Percentiles rank a stretch among this genome's conserved stretches.
Evolutionary conservation across 2,888 invertebrate species (phyloP).

Genomic region (Amphiduros pacificus): DNA sequence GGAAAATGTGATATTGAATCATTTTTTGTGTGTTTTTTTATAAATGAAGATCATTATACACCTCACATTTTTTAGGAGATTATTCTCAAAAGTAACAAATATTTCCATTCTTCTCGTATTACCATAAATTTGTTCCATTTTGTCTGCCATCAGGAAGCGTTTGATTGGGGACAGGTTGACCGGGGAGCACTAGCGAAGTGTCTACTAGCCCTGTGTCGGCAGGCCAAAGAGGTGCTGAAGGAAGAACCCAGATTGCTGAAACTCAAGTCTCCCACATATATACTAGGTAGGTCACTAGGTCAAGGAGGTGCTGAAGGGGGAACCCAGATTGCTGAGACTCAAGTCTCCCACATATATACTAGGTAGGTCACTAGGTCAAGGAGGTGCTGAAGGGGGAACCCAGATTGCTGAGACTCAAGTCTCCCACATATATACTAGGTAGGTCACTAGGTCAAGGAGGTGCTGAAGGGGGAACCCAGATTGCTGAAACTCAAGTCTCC

Average conservation of each 20-base stretch:
- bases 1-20: background rate
- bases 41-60: background rate
- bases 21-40: background rate
- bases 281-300: slow-evolving; percentile 64
- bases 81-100: background rate
- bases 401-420: slow-evolving; percentile 63
- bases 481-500: slow-evolving; percentile 65
- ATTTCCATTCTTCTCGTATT: background rate
- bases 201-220: slow-evolving; percentile 67
- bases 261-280: slow-evolving; percentile 65
- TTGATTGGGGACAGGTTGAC: slow-evolving; percentile 61
- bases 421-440: slow-evolving; percentile 68
- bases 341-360: slow-evolving; percentile 66
- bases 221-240: slow-evolving; percentile 62
- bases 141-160: slow-evolving; percentile 46
- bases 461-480: slow-evolving; percentile 64
- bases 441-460: slow-evolving; percentile 67
- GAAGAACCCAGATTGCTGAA: slow-evolving; percentile 65
- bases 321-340: slow-evolving; percentile 65
- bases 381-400: slow-evolving; percentile 64
- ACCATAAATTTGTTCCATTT: background rate
- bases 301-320: slow-evolving; percentile 62
- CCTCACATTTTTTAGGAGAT: no score
- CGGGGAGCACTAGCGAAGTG: slow-evolving; percentile 62
- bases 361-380: slow-evolving; percentile 66